Percentiles rank a stretch among this genome's conserved stretches.
Evolutionary conservation across 2,113 vertebrate species (phyloP).

Genomic region (Zosterops japonicus): DNA sequence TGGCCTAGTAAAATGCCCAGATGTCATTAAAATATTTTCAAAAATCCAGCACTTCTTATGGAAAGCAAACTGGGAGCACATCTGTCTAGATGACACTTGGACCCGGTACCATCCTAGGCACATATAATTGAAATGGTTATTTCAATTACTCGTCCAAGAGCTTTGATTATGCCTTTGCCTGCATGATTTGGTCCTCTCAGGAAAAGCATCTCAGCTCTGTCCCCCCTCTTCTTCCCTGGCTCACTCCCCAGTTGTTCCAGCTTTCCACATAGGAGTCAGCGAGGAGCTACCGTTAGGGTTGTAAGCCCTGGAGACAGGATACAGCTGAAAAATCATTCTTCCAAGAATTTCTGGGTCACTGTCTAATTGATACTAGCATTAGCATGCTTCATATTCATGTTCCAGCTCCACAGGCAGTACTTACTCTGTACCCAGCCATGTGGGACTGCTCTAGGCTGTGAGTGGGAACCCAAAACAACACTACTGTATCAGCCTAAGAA

Average conservation of each 20-base stretch:
- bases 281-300: slow-evolving; percentile 15
- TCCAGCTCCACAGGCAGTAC: slow-evolving; percentile 70
- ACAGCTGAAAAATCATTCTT: slow-evolving; percentile 78
- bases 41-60: slow-evolving; percentile 59
- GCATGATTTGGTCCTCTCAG: slow-evolving; percentile 64
- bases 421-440: slow-evolving; percentile 69
- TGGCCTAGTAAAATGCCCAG: slow-evolving; percentile 54
- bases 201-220: slow-evolving; percentile 54
- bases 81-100: slow-evolving; percentile 56
- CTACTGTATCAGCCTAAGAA: slow-evolving; percentile 33
- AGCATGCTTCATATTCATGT: slow-evolving; percentile 82
- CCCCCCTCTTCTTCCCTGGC: slow-evolving; percentile 57
- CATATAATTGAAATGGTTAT: slow-evolving; percentile 37
- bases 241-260: slow-evolving; percentile 60
- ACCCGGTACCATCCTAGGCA: slow-evolving; percentile 48
- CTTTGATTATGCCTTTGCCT: slow-evolving; percentile 50
- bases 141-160: slow-evolving; percentile 22
- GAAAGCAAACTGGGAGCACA: slow-evolving; percentile 59
- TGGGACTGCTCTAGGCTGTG: slow-evolving; percentile 68
- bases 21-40: slow-evolving; percentile 63
- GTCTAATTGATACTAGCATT: slow-evolving; percentile 90
- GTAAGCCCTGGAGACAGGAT: slow-evolving; percentile 66
- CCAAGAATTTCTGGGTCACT: slow-evolving; percentile 91
- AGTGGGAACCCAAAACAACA: slow-evolving; percentile 15
- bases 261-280: slow-evolving; percentile 33